phyloP scores from a whole-genome alignment of 1,140 invertebrate genomes.

The Cyclina sinensis region DNA sequence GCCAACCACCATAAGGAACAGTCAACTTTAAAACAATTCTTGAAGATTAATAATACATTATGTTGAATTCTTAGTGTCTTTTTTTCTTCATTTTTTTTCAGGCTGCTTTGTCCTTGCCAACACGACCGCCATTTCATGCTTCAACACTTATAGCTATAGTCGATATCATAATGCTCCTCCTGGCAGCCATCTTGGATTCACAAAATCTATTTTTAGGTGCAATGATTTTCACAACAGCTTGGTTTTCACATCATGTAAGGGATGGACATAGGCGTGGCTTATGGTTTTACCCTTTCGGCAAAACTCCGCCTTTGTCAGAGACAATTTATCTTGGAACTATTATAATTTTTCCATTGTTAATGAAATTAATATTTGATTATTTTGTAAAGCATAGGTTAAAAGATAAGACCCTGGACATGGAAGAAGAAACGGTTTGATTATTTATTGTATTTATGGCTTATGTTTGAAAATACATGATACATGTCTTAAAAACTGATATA shows the following conservation, averaged over 20 bases:
- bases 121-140: conserved; percentile 82
- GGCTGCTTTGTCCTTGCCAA: conserved; percentile 76
- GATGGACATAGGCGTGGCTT: conserved; percentile 82
- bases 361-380: conserved; percentile 8
- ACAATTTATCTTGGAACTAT: conserved; percentile 67
- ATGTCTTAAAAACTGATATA: no score
- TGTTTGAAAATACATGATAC: no score
- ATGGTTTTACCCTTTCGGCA: conserved; percentile 80
- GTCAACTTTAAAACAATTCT: no score
- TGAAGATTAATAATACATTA: no score
- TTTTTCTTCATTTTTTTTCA: conserved; percentile 75
- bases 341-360: conserved; percentile 49
- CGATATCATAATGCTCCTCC: conserved; percentile 45
- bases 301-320: conserved; percentile 76
- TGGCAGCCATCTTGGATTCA: conserved; percentile 40
- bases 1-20: no score
- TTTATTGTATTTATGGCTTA: no score
- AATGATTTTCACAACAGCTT: conserved; percentile 76
- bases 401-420: neutral
- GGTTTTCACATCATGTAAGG: conserved; percentile 82
- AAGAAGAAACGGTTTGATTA: no score
- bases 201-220: conserved; percentile 2
- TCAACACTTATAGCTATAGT: conserved; percentile 75
- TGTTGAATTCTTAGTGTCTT: no score
- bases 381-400: neutral